phyloP scores from a whole-genome alignment of 1,140 invertebrate species.

The Drosophila pachea region DNA sequence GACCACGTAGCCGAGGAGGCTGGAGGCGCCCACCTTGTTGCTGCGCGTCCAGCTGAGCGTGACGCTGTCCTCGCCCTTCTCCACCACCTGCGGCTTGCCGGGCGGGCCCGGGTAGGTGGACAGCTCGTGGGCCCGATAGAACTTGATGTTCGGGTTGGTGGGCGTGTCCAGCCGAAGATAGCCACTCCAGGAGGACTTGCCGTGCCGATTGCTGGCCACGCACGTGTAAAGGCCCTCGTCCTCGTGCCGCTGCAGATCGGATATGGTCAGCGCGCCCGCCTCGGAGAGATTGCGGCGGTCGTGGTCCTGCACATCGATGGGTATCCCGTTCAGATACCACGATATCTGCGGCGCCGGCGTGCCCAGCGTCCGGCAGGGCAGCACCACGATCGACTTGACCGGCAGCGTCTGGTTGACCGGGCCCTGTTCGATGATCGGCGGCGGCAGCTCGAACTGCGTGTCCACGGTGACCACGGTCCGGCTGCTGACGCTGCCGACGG shows the following conservation, averaged over 20 bases:
- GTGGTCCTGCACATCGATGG: conserved; percentile 81
- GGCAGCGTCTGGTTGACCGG: conserved; percentile 94
- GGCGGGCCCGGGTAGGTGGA: conserved; percentile 88
- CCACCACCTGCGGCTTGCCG: conserved; percentile 85
- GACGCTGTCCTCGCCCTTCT: conserved; percentile 87
- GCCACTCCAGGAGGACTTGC: conserved; percentile 91
- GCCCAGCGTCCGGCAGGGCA: conserved; percentile 88
- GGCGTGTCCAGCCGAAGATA: conserved; percentile 87
- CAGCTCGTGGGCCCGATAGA: conserved; percentile 87
- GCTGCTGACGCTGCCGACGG: conserved; percentile 87
- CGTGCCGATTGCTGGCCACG: conserved; percentile 89
- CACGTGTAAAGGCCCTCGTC: conserved; percentile 90
- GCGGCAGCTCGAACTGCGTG: conserved; percentile 88
- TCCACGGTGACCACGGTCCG: conserved; percentile 88
- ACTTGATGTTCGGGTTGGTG: conserved; percentile 90
- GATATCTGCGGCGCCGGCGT: conserved; percentile 87
- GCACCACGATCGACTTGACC: conserved; percentile 85
- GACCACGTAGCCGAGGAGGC: conserved; percentile 89
- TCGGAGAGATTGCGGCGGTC: conserved; percentile 85
- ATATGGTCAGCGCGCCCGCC: conserved; percentile 86
- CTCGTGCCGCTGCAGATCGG: conserved; percentile 85
- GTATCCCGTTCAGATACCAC: conserved; percentile 90
- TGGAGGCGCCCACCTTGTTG: conserved; percentile 88
- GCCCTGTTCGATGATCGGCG: conserved; percentile 92
- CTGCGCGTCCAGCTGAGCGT: conserved; percentile 90